phyloP scores from a whole-genome alignment of 2,113 vertebrate genomes.

The Condylura cristata region DNA sequence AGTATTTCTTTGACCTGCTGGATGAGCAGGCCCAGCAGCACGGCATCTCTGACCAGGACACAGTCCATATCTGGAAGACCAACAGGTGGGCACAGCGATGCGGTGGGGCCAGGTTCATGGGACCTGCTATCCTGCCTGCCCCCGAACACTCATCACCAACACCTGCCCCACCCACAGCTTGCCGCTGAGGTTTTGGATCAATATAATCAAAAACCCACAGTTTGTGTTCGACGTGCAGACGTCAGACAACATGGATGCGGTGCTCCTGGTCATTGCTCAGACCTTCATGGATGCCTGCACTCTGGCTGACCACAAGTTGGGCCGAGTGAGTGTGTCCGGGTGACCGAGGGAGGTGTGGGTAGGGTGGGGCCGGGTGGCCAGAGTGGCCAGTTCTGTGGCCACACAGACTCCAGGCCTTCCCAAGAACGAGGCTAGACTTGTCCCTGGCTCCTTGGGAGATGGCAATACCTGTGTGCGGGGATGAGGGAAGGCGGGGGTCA shows the following conservation, averaged over 20 bases:
- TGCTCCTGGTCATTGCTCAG: constrained; percentile 96
- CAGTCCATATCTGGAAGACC: constrained; percentile 99
- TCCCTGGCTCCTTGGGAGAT: background rate
- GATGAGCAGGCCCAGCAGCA: constrained; percentile 95
- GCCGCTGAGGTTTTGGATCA: constrained; percentile 98
- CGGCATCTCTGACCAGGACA: constrained; percentile 94
- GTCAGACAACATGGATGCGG: constrained; percentile 95
- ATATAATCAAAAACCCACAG: constrained; percentile 98
- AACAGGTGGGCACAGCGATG: constrained; percentile 92
- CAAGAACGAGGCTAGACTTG: background rate
- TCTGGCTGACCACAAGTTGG: constrained; percentile 97
- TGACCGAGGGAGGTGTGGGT: rapidly evolving
- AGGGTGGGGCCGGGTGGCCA: background rate
- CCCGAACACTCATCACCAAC: rapidly evolving
- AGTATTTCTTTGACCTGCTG: constrained; percentile 98
- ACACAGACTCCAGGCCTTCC: background rate
- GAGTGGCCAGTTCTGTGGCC: no score
- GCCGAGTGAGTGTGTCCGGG: constrained; percentile 89
- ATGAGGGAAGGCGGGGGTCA: background rate
- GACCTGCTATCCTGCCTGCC: background rate
- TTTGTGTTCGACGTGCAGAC: constrained; percentile 98
- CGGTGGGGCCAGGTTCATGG: rapidly evolving
- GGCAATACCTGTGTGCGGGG: background rate
- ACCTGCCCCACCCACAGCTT: constrained; percentile 85
- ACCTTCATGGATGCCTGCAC: constrained; percentile 99